Conservation (phyloP, 2,113 vertebrate species). For the Apodemus speciosus region DNA sequence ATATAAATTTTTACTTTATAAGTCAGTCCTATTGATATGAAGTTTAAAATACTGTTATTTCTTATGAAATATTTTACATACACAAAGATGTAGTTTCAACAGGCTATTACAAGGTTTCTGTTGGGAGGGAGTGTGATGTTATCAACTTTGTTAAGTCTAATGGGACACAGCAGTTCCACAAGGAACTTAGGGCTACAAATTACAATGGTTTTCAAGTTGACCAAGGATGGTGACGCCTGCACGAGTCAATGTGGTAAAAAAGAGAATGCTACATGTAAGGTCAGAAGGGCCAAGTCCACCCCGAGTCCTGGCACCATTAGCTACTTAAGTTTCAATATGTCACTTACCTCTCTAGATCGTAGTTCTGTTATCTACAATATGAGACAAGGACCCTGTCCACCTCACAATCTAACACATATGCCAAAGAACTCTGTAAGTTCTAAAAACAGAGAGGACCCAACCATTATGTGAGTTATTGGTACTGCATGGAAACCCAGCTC, state of each 20-base stretch:
- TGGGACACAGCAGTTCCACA: background rate
- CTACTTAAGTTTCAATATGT: background rate
- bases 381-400: background rate
- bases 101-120: background rate
- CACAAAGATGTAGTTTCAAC: background rate
- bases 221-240: background rate
- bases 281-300: background rate
- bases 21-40: constrained; percentile 1
- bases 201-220: background rate
- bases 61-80: constrained; percentile 12
- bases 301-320: background rate
- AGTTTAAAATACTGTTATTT: constrained; percentile 37
- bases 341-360: background rate
- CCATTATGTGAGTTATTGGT: background rate
- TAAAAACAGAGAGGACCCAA: background rate
- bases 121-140: background rate
- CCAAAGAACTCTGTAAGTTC: constrained; percentile 14
- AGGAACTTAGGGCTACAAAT: background rate
- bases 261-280: background rate
- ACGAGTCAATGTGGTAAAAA: background rate
- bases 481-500: background rate
- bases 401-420: background rate
- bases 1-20: constrained; percentile 38
- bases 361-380: constrained; percentile 28
- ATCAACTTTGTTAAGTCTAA: constrained; percentile 16